These are phyloP conservation scores for Phyllotis vaccarum DNA, from an alignment of 2,797 vertebrate genomes.

Conservation along the genomic window DNA sequence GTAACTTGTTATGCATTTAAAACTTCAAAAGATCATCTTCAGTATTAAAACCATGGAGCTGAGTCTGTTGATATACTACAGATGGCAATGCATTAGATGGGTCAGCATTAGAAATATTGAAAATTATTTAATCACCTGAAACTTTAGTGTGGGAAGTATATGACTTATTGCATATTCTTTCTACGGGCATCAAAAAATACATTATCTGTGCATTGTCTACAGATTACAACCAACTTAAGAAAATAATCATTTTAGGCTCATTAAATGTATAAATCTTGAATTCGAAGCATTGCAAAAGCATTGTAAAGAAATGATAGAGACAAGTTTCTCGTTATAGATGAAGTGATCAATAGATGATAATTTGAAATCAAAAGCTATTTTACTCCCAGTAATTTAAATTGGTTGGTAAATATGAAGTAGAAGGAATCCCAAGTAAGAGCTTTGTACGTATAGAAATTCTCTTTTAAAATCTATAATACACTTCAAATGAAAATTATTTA, in stretches of 20 bases:
- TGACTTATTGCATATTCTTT: conserved; percentile 44
- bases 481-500: conserved; percentile 56
- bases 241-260: conserved; percentile 25
- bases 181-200: conserved; percentile 20
- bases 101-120: not conserved
- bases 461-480: conserved; percentile 68
- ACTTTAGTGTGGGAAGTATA: not conserved
- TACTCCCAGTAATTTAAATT: conserved; percentile 63
- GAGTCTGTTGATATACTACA: not conserved
- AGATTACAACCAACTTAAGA: conserved; percentile 65
- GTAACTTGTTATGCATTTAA: conserved; percentile 51
- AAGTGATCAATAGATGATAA: conserved; percentile 56
- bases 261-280: conserved; percentile 62
- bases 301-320: conserved; percentile 59
- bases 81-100: not conserved
- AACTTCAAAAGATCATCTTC: conserved; percentile 59
- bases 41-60: conserved; percentile 2
- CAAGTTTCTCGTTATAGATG: conserved; percentile 42
- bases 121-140: conserved; percentile 56
- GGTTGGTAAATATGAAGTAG: conserved; percentile 41
- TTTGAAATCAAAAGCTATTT: conserved; percentile 52
- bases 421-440: conserved; percentile 51
- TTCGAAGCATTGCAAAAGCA: conserved; percentile 39
- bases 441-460: conserved; percentile 35
- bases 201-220: conserved; percentile 23